Evolutionary conservation across 2,888 invertebrate genomes (phyloP), one percentile per base, ranked within the genome.

Genomic region (Rhodophaea formosa): DNA sequence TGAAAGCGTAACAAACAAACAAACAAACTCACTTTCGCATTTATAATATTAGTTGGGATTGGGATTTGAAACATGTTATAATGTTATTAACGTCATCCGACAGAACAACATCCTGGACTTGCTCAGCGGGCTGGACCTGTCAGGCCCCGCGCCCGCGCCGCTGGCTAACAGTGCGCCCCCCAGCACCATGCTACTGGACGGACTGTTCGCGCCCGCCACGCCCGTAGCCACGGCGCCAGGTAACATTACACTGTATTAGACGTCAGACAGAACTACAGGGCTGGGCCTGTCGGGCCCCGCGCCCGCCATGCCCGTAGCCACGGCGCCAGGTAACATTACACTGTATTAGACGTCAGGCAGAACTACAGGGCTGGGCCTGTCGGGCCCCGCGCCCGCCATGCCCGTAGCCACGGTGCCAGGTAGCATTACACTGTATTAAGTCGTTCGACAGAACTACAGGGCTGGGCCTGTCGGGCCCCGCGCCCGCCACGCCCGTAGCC

Each of bases 31-130:
- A 23, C 2, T 23, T 23, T 23, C 23, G 23, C 23, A 23, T 23
- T 23, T 23, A 23, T 23, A 23, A 23, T 3, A 23, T 23, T 23
- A 23, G 23, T 23, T 23, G 5, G 23, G 23, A 23, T 5, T 23
- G 5, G 23, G 23, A 23, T 23, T 23, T n/a, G n/a, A n/a, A n/a
- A n/a, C n/a, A n/a, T 7, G 32, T 1, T 39, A 39, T 39, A 12
- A 39, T 39, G 10, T 35, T 35, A n/a, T 39, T n/a, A 39, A 6
- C 10, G 23, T 39, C 12, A 6, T 39, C 12, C 3, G 3, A 12
- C 39, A 39, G 39, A 39, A 96, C 91, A 97, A 98, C 87, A 93
- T 98, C 66, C 88, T 98, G 62, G 98, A 98, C 88, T 93, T 98
- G 56, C 92, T 98, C 39, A 97, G 94, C 67, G 95, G 95, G 12